Base-by-base conservation (phyloP, 92 coral and sea anemone genomes). In the Phenganax marumi region DNA sequence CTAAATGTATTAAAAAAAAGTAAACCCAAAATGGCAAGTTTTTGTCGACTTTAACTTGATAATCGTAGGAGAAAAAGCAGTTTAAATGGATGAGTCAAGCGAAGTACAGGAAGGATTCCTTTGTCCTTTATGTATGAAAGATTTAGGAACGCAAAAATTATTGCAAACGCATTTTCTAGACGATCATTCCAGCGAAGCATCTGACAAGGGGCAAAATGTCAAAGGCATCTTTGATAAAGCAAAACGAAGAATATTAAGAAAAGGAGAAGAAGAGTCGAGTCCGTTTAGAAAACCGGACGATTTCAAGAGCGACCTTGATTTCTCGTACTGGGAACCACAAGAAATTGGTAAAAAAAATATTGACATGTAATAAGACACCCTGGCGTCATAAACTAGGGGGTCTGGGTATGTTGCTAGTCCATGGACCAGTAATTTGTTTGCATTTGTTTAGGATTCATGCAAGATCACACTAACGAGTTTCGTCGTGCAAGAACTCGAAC, bases 191-290 rank as follows among this genome's bases (percentile, higher is more conserved):
- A 92, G 88, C 4, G 89, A 89, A 49, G 98, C 90, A 77, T 86
- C 97, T 17, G 85, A 90, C 24, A 93, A 91, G 55, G 57, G 18
- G 14, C 83, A 78, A 47, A 97, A 91, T 55, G 71, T 92, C 10
- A 93, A 93, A 14, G 98, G 97, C 78, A 90, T 92, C 90, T 92
- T 95, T 75, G 94, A 90, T 33, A 95, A 92, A 75, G 97, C 98
- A 18, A 95, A 95, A 80, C 89, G 93, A 60, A 95, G 90, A 84
- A 92, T 95, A 33, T 73, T 92, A 73, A 88, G 93, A 49, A 92
- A 92, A 87, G 73, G 84, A 1, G 97, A 93, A 39, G 86, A 73
- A 19, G 3, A 33, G 43, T 33, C 43, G 43, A 33, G 43, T 33
- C 3, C 43, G 43, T 33, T 33, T 33, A 33, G 43, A 33, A 33